Conservation (phyloP, 2,797 vertebrate species). For the Tauraco hartlaubi region DNA sequence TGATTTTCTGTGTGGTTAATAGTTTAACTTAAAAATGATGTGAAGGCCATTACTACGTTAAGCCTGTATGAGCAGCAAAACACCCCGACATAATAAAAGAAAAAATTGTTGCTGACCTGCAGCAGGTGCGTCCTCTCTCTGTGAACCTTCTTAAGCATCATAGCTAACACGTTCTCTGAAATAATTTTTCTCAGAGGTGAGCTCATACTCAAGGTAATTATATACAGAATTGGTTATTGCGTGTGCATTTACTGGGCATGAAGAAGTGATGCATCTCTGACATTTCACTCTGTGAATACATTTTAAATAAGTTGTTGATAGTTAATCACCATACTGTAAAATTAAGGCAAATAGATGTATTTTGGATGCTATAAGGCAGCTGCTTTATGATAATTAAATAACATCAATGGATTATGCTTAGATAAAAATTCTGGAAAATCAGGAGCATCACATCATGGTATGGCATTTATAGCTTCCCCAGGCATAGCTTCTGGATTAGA, state of each 20-base stretch:
- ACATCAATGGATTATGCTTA: not conserved
- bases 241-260: not conserved
- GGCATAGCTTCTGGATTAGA: not conserved
- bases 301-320: not conserved
- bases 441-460: not conserved
- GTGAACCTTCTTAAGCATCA: not conserved
- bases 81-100: not conserved
- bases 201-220: conserved; percentile 44
- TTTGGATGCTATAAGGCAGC: not conserved
- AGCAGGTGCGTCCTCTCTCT: not conserved
- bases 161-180: not conserved
- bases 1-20: conserved; percentile 46
- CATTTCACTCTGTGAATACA: conserved; percentile 34
- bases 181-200: conserved; percentile 46
- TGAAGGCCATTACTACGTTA: not conserved
- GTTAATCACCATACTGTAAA: conserved; percentile 32
- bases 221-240: conserved; percentile 26
- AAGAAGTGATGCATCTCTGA: conserved; percentile 5
- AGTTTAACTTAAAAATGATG: conserved; percentile 27
- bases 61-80: not conserved
- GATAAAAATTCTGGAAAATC: conserved; percentile 8
- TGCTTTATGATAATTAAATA: conserved; percentile 34
- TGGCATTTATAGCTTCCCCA: not conserved
- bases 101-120: conserved; percentile 19
- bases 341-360: conserved; percentile 30